These are phyloP conservation scores for Antheraea mylitta DNA, from an alignment of 1,140 invertebrate genomes.

Conservation along the genomic window DNA sequence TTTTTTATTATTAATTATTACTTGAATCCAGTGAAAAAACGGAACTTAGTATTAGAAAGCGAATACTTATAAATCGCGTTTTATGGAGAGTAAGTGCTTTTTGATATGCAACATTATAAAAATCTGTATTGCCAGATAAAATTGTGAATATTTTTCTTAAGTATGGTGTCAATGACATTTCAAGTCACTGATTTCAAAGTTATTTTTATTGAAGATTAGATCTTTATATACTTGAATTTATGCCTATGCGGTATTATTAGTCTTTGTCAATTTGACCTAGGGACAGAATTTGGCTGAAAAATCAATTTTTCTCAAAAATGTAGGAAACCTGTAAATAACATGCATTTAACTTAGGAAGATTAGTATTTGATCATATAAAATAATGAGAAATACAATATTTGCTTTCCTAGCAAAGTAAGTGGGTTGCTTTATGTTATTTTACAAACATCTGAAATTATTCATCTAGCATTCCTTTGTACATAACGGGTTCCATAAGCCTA, in stretches of 20 bases:
- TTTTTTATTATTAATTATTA: conserved; percentile 68
- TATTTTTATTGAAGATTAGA: conserved; percentile 72
- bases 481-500: conserved; percentile 63
- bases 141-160: conserved; percentile 77
- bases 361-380: conserved; percentile 64
- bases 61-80: conserved; percentile 39
- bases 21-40: conserved; percentile 67
- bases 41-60: conserved; percentile 72
- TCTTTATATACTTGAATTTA: conserved; percentile 66
- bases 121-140: conserved; percentile 79
- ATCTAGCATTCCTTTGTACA: conserved; percentile 71
- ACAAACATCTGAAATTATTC: conserved; percentile 61
- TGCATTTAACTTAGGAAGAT: conserved; percentile 71
- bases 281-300: conserved; percentile 53
- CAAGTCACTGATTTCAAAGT: conserved; percentile 66
- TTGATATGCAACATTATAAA: conserved; percentile 62
- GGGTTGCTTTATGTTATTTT: conserved; percentile 62
- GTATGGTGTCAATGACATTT: conserved; percentile 73
- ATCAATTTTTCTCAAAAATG: conserved; percentile 53
- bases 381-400: conserved; percentile 58
- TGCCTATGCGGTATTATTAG: conserved; percentile 56
- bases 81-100: conserved; percentile 47
- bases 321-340: conserved; percentile 67
- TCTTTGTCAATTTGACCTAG: conserved; percentile 51
- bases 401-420: conserved; percentile 70